phyloP scores from a whole-genome alignment of 2,113 vertebrate genomes.

The Climacteris rufus region DNA sequence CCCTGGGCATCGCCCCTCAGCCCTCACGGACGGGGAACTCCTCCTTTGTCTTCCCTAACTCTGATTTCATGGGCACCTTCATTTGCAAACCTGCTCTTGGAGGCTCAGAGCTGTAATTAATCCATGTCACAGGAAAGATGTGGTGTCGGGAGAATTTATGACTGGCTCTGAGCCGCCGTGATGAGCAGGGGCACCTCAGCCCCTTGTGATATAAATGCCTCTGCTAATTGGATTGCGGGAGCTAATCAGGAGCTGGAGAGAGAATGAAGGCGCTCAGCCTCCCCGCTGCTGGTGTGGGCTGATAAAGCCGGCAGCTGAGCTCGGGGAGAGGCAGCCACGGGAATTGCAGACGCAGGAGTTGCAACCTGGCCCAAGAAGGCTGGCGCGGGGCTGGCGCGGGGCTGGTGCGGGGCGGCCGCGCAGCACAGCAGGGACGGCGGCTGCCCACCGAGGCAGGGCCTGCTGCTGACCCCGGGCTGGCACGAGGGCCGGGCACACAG shows the following conservation, averaged over 20 bases:
- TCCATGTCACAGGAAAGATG: conserved; percentile 61
- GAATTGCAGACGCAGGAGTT: neutral
- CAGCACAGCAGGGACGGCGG: neutral
- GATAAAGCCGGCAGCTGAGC: conserved; percentile 60
- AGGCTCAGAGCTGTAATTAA: conserved; percentile 66
- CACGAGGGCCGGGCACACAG: fast-evolving
- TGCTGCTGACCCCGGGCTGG: neutral
- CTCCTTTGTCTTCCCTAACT: conserved; percentile 14
- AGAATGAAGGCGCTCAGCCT: conserved; percentile 22
- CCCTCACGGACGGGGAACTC: neutral
- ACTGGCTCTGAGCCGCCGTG: conserved; percentile 56
- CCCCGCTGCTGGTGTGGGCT: conserved; percentile 33
- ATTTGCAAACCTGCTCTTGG: conserved; percentile 22
- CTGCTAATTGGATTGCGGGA: conserved; percentile 75
- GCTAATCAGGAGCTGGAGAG: conserved; percentile 71
- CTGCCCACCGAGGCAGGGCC: neutral
- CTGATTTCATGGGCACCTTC: conserved; percentile 10
- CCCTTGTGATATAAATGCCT: conserved; percentile 72
- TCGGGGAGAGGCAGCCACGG: neutral
- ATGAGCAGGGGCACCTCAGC: conserved; percentile 64
- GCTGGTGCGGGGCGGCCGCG: fast-evolving
- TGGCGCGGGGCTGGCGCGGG: fast-evolving
- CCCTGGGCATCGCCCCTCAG: neutral
- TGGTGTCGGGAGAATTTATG: conserved; percentile 66
- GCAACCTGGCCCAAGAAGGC: neutral